Base-by-base conservation (phyloP, 2,888 invertebrate genomes). In the Epistrophe eligans region DNA sequence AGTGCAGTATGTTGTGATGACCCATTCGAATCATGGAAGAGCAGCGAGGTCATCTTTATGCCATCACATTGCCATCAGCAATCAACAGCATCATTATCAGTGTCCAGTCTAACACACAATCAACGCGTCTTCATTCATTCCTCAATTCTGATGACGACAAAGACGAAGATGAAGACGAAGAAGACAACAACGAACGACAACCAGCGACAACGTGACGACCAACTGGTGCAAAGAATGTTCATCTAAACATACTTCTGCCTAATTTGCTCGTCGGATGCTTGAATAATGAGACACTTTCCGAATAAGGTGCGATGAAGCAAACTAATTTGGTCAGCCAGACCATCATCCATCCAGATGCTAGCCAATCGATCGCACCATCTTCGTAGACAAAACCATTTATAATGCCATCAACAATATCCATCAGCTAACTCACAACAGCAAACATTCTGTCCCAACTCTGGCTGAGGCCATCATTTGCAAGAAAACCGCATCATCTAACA, bases 281-380 rank as follows among this genome's bases (percentile, higher is more conserved):
- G 87, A 87, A 87, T 87, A 87, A 87, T 87, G 87, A 87, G 87
- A 87, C 87, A 87, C 87, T 79, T 87, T 83, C 87, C 87, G 79
- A 82, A 87, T 79, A 87, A 71, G 87, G 87, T 72, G 72, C 87
- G 82, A 82, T 83, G 52, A 66, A 87, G 87, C 87, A 83, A 83
- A 82, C 87, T 79, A 87, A 87, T 87, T 87, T 87, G 87, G 87
- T 72, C 82, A 79, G 79, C 38, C 66, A 64, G 45, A 64, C 70
- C 55, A 19, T 55, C 74, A 67, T 79, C 70, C 40, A 4, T 45
- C 74, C 70, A 72, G 64, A 76, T 84, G 80, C 82, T 71, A 43
- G 38, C 77, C 82, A 83, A 87, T 87, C 82, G 87, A 83, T 87
- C 87, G 87, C 79, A 76, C 87, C 87, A 87, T 87, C 87, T 87